Evolutionary conservation across 2,113 vertebrate species (phyloP).

Genomic region (Echinops telfairi): DNA sequence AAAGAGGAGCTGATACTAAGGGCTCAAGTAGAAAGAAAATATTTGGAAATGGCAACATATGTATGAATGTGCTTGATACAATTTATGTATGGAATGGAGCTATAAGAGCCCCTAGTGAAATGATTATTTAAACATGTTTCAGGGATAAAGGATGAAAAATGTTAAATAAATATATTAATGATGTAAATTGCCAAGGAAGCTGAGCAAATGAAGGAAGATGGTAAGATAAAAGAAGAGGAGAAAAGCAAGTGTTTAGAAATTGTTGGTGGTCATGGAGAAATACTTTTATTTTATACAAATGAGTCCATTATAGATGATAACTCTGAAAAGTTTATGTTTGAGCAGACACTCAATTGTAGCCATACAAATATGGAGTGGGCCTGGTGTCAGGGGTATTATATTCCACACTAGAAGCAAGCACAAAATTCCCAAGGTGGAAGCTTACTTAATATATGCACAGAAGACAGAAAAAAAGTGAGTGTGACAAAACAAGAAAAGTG

Average conservation of each 20-base stretch:
- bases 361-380: not conserved
- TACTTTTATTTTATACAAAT: not conserved
- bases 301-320: not conserved
- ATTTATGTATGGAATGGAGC: too few relatives aligned
- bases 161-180: too few relatives aligned
- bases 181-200: too few relatives aligned
- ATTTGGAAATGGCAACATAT: too few relatives aligned
- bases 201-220: too few relatives aligned
- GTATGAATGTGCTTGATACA: too few relatives aligned
- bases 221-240: not conserved
- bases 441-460: not conserved
- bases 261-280: not conserved
- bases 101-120: too few relatives aligned
- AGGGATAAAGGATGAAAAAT: too few relatives aligned
- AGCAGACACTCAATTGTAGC: not conserved
- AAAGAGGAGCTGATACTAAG: too few relatives aligned
- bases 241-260: not conserved
- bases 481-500: not conserved
- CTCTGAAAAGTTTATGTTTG: not conserved
- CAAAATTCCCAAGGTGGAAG: not conserved
- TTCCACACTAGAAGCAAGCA: conserved; percentile 2
- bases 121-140: too few relatives aligned
- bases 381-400: not conserved
- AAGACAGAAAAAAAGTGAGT: not conserved
- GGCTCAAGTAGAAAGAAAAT: too few relatives aligned